Evolutionary conservation across 1,140 invertebrate genomes (phyloP).

Genomic region (Diorhabda elongata): DNA sequence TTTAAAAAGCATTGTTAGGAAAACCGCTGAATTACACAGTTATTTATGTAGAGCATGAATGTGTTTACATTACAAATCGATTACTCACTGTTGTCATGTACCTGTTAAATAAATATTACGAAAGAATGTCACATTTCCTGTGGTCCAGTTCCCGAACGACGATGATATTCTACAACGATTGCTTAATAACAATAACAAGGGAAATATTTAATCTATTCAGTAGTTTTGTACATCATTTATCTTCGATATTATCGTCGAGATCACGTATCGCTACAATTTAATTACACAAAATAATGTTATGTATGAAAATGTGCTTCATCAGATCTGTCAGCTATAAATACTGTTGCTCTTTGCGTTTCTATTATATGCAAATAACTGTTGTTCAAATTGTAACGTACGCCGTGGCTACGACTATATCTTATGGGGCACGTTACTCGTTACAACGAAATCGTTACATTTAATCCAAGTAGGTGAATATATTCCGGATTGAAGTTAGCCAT

Average conservation of each 20-base stretch:
- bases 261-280: conserved; percentile 13
- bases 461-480: conserved; percentile 4
- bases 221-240: too few relatives aligned
- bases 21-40: conserved; percentile 29
- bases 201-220: too few relatives aligned
- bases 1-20: conserved; percentile 29
- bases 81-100: too few relatives aligned
- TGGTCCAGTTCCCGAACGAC: too few relatives aligned
- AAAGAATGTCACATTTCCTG: too few relatives aligned
- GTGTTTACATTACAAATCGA: conserved; percentile 1
- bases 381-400: conserved; percentile 37
- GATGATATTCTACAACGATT: too few relatives aligned
- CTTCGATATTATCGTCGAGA: not conserved
- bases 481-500: not conserved
- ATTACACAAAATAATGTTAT: conserved; percentile 26
- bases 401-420: conserved; percentile 18
- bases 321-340: conserved; percentile 32
- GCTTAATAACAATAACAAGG: too few relatives aligned
- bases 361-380: conserved; percentile 40
- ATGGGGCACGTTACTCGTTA: conserved; percentile 21
- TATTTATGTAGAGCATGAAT: conserved; percentile 35
- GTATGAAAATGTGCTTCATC: conserved; percentile 28
- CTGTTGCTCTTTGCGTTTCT: conserved; percentile 24
- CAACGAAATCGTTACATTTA: conserved; percentile 20
- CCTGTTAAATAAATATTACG: too few relatives aligned